Percentiles rank a stretch among this genome's conserved stretches.
Conservation (phyloP, 1,140 invertebrate species). For the Limonius californicus region DNA sequence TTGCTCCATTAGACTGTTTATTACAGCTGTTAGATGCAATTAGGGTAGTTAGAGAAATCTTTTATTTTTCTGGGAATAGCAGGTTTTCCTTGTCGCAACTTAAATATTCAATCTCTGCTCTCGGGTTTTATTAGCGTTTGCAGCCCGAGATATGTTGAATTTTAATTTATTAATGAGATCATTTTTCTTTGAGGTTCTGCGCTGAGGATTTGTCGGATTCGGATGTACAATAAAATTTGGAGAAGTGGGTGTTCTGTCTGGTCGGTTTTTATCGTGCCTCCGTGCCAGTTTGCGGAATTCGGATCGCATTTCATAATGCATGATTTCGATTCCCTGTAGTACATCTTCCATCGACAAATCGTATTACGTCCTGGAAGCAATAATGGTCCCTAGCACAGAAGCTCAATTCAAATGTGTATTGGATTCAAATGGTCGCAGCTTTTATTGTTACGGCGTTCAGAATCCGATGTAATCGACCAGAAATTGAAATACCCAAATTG, state of each 20-base stretch:
- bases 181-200: too few species aligned
- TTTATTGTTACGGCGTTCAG: too few species aligned
- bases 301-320: conserved; percentile 6
- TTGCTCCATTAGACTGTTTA: neutral
- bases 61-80: neutral
- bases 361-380: neutral
- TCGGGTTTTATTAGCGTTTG: too few species aligned
- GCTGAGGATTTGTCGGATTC: neutral
- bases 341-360: neutral
- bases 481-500: neutral
- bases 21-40: neutral
- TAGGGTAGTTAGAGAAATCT: neutral
- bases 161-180: too few species aligned
- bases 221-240: neutral
- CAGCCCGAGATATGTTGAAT: too few species aligned
- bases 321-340: conserved; percentile 6
- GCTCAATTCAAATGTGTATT: neutral
- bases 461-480: neutral
- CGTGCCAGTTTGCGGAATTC: neutral
- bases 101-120: too few species aligned
- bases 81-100: too few species aligned
- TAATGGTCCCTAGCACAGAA: neutral
- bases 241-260: neutral
- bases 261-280: neutral
- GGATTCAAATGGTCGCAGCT: neutral